These are phyloP conservation scores for Popillia japonica DNA, from an alignment of 1,140 invertebrate genomes.

Conservation along the genomic window DNA sequence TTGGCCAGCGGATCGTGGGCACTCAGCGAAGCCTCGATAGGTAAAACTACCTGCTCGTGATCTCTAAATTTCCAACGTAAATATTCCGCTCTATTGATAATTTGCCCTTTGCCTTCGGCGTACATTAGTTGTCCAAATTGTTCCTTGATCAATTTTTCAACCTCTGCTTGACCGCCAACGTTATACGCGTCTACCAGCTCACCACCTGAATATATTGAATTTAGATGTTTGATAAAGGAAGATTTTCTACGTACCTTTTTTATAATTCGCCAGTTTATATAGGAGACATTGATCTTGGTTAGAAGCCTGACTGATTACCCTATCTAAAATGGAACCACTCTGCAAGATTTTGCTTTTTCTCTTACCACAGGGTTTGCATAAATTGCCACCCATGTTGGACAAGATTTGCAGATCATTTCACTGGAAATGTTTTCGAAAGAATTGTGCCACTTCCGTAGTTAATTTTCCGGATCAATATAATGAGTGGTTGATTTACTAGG, in stretches of 20 bases:
- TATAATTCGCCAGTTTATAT: slow-evolving; percentile 88
- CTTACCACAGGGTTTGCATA: slow-evolving; percentile 60
- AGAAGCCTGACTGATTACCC: slow-evolving; percentile 85
- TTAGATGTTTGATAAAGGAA: too few species aligned
- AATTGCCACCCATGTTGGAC: slow-evolving; percentile 58
- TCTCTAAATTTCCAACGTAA: slow-evolving; percentile 93
- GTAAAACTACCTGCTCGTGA: slow-evolving; percentile 80
- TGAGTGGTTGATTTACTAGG: background rate
- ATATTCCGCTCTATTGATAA: slow-evolving; percentile 90
- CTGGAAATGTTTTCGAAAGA: background rate
- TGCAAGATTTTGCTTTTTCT: slow-evolving; percentile 60
- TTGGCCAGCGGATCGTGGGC: slow-evolving; percentile 83
- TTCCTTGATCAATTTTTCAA: slow-evolving; percentile 86
- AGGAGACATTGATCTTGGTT: slow-evolving; percentile 85
- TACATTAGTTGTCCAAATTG: slow-evolving; percentile 92
- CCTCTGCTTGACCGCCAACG: slow-evolving; percentile 77
- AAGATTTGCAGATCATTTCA: background rate
- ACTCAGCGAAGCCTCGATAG: slow-evolving; percentile 82
- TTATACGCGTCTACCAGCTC: slow-evolving; percentile 86
- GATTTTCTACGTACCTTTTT: slow-evolving; percentile 77
- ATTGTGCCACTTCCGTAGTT: background rate
- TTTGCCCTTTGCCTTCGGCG: slow-evolving; percentile 83
- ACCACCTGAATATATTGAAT: slow-evolving; percentile 68
- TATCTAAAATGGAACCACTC: slow-evolving; percentile 81
- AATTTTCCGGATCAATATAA: background rate